phyloP scores from a whole-genome alignment of 1,140 invertebrate species.

The Apis laboriosa region DNA sequence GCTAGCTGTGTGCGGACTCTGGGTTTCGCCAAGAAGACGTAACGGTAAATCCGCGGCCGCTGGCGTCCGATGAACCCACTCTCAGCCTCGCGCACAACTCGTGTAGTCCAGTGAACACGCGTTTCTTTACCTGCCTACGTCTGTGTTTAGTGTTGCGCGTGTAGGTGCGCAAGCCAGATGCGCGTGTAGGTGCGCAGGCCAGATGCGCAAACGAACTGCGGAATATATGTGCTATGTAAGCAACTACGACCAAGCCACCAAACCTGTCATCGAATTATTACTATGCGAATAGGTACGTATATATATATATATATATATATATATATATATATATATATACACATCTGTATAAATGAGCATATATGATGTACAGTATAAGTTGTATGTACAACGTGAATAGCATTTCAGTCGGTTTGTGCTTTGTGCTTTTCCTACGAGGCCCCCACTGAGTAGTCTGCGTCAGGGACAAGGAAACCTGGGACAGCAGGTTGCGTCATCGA shows the following conservation, averaged over 20 bases:
- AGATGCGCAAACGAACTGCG: background rate
- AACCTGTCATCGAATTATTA: slow-evolving; percentile 55
- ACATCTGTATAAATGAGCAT: background rate
- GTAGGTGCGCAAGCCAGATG: slow-evolving; percentile 19
- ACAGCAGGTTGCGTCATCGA: slow-evolving; percentile 60
- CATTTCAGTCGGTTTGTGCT: slow-evolving; percentile 8
- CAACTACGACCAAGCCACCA: background rate
- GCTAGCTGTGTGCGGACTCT: slow-evolving; percentile 50
- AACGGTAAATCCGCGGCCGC: slow-evolving; percentile 80
- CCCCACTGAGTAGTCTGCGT: background rate
- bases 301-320: background rate
- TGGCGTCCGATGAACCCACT: slow-evolving; percentile 80
- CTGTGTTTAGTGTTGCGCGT: slow-evolving; percentile 33
- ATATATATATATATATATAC: background rate
- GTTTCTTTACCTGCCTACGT: slow-evolving; percentile 17
- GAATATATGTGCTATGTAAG: no score
- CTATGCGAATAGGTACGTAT: slow-evolving; percentile 40
- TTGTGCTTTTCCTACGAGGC: slow-evolving; percentile 13
- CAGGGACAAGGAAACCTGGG: slow-evolving; percentile 3
- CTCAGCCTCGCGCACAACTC: slow-evolving; percentile 66
- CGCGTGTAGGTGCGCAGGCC: slow-evolving; percentile 3
- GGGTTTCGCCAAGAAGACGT: slow-evolving; percentile 79
- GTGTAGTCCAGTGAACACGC: slow-evolving; percentile 46
- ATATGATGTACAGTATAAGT: background rate
- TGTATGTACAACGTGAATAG: slow-evolving; percentile 17